Evolutionary conservation across 37 sponge, comb jelly and placozoan genomes (phyloP).

Genomic region (Axinella damicornis): DNA sequence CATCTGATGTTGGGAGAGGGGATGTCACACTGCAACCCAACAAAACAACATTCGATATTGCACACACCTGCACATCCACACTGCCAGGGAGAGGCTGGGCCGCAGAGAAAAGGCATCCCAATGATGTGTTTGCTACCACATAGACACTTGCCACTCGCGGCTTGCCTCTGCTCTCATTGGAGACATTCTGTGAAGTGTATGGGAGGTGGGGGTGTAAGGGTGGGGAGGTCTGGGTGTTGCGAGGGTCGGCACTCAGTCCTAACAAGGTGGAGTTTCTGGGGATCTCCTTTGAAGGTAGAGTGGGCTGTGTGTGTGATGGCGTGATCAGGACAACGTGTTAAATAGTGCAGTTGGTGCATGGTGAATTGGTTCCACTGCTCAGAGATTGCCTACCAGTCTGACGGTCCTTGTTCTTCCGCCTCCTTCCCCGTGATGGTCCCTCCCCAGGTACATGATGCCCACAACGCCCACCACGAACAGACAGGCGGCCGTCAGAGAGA

Average conservation of each 20-base stretch:
- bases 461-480: slow-evolving; percentile 13
- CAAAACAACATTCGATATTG: no score
- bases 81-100: slow-evolving; percentile 6
- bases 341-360: no score
- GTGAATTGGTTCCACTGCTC: no score
- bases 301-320: background rate
- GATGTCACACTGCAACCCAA: no score
- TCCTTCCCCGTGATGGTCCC: background rate
- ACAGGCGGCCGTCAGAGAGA: background rate
- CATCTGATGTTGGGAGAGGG: slow-evolving; percentile 54
- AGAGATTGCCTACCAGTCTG: background rate
- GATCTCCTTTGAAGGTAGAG: background rate
- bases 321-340: no score
- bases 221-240: no score
- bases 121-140: background rate
- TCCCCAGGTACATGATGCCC: background rate
- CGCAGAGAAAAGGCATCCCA: slow-evolving; percentile 7
- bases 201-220: no score
- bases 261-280: background rate
- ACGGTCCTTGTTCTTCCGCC: background rate
- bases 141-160: no score
- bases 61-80: slow-evolving; percentile 29
- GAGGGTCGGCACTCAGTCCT: background rate
- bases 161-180: no score
- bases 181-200: no score